Percentiles rank a stretch among this genome's conserved stretches.
Evolutionary conservation across 2,797 vertebrate genomes (phyloP).

Genomic region (Pelodytes ibericus): DNA sequence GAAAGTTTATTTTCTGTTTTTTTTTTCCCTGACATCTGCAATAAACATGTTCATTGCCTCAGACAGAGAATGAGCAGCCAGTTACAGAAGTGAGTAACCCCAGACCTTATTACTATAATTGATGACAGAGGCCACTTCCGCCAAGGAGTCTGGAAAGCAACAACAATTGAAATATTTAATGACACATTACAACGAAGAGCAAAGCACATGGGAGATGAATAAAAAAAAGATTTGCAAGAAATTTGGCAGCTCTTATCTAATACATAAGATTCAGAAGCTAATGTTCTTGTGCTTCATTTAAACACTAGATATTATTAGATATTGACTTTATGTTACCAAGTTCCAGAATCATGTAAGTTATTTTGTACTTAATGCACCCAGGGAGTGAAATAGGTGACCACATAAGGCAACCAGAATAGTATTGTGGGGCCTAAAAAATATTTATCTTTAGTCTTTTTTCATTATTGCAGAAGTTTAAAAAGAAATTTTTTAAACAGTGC

Average conservation of each 20-base stretch:
- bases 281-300: constrained; percentile 15
- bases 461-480: background rate
- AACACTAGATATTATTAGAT: constrained; percentile 30
- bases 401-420: background rate
- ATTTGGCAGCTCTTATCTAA: constrained; percentile 52
- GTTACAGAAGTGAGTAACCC: constrained; percentile 58
- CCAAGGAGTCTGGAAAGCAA: constrained; percentile 56
- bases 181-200: constrained; percentile 52
- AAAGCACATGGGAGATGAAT: constrained; percentile 51
- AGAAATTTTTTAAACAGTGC: background rate
- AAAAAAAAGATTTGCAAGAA: constrained; percentile 39
- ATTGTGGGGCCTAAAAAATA: background rate
- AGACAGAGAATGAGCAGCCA: constrained; percentile 59
- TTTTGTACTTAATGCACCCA: background rate
- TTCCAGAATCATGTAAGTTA: background rate
- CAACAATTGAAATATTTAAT: constrained; percentile 58
- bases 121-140: constrained; percentile 46
- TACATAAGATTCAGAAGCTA: constrained; percentile 39
- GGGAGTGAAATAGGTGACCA: background rate
- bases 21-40: constrained; percentile 57
- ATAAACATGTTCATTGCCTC: constrained; percentile 61
- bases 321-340: background rate
- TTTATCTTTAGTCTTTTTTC: background rate
- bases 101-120: constrained; percentile 60
- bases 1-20: constrained; percentile 56